Base-by-base conservation (phyloP, 2,113 vertebrate genomes). In the Hemiscyllium ocellatum region DNA sequence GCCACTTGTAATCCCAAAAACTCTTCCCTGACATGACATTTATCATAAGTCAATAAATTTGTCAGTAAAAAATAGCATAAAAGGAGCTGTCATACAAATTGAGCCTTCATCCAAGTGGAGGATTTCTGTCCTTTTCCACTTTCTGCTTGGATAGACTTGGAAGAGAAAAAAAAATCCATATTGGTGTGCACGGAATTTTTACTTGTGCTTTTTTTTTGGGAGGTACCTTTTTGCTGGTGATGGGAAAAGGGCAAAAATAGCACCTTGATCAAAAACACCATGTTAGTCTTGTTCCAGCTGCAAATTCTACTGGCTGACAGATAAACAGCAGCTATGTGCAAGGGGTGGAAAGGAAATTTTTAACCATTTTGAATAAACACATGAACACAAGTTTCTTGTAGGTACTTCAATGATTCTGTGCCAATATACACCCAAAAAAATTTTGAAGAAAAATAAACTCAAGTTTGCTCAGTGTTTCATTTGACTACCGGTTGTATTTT, bases 241-340 rank as follows among this genome's bases (percentile, higher is more conserved):
- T 33, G 33, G 89, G 56, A 65, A 66, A 37, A 17, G 24, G 26
- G 29, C 0, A 66, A 61, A 91, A 91, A 91, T 66, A 91, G 56
- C 89, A 91, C 37, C 56, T 37, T 91, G 56, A 17, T 33, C 15
- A 91, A 33, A 20, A 37, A 66, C 19, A 19, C 19, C 29, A 91
- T 91, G 61, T 90, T 61, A 90, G 52, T 37, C 76, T 91, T 91
- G 61, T 93, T 19, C 61, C 89, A 93, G 33, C 87, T 91, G 87
- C 87, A 33, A n/a, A n/a, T 91, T 26, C 17, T 93, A 37, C 37
- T 93, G 66, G 89, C 17, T 19, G 66, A 19, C 66, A 19, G n/a
- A 65, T 29, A 61, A 91, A 15, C 86, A 52, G 50, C 22, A 56
- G 17, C 20, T 83, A 20, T 83, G 80, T 29, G 47, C 86, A 89